Evolutionary conservation across 2,888 invertebrate species (phyloP), one percentile per base, ranked within the genome.

Genomic region (Lepidocyrtoides sp.): DNA sequence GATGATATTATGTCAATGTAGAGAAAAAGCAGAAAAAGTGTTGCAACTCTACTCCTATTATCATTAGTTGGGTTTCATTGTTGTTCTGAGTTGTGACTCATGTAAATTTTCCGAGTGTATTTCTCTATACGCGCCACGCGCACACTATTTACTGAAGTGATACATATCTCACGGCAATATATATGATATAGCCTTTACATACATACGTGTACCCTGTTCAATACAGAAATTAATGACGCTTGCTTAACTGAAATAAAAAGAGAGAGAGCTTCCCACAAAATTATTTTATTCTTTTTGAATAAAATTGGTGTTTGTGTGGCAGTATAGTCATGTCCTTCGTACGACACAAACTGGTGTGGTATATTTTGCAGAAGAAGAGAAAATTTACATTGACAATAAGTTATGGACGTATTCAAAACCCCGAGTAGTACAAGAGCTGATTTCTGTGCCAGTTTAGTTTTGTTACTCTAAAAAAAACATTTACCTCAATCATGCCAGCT

Each of bases 11-110:
- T 83, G 83, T 66, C 63, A 63, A 82, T 66, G n/a, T 26, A 57
- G 79, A 79, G 63, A 44, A 54, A 54, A 57, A 36, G 54, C 12
- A 41, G 5, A 8, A 48, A 20, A 26, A 66, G 44, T 86, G 75
- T 86, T 48, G 75, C 66, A 86, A 86, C 57, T 14, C n/a, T 54
- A 66, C 26, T 48, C 44, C 20, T 75, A 41, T 75, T 75, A 86
- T 86, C 85, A 75, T 86, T 86, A 86, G 60, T 57, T 75, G 23
- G 36, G 60, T 75, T 75, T 75, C 75, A 86, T 75, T 86, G 54
- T 57, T 85, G 41, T 41, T n/a, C n/a, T n/a, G 69, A 26, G 63
- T 29, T 44, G 79, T 83, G 75, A 36, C 44, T 51, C 69, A 72
- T 44, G 69, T 85, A 83, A 83, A 48, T 63, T 83, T 66, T 63